Percentiles rank a stretch among this genome's conserved stretches.
Conservation (phyloP, 1,140 invertebrate species). For the Hestina assimilis region DNA sequence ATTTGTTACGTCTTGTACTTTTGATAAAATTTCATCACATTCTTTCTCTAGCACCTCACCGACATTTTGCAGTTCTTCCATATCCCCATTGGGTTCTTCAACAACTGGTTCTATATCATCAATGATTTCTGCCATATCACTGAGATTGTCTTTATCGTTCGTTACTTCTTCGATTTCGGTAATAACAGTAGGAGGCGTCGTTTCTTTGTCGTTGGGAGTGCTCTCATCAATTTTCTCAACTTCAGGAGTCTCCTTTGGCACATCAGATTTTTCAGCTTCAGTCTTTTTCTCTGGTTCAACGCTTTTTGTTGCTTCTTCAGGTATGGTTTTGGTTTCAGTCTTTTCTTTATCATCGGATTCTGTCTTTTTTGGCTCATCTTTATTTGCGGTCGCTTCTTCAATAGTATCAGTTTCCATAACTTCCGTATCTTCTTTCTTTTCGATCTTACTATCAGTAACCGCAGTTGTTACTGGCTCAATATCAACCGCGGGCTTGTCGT, state of each 20-base stretch:
- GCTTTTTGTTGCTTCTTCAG: conserved; percentile 5
- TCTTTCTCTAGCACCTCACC: conserved; percentile 67
- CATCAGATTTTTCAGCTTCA: conserved; percentile 11
- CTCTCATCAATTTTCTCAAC: conserved; percentile 25
- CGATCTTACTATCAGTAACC: conserved; percentile 35
- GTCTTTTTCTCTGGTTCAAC: conserved; percentile 12
- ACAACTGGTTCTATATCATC: conserved; percentile 58
- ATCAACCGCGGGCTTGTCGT: conserved; percentile 37
- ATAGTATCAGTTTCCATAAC: conserved; percentile 39
- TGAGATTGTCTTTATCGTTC: conserved; percentile 43
- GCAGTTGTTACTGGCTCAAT: conserved; percentile 41
- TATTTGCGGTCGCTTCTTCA: conserved; percentile 9
- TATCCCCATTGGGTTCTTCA: conserved; percentile 62
- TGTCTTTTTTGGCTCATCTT: conserved; percentile 1
- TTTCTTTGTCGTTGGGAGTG: conserved; percentile 44
- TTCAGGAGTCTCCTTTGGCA: conserved; percentile 32
- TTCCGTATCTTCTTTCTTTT: conserved; percentile 36
- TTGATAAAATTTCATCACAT: conserved; percentile 69
- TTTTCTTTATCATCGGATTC: conserved; percentile 15
- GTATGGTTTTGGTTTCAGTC: conserved; percentile 7
- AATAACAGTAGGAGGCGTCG: conserved; percentile 41
- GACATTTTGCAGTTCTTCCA: conserved; percentile 63
- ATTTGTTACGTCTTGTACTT: conserved; percentile 68
- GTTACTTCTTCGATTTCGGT: conserved; percentile 63
- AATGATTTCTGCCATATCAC: conserved; percentile 48